Percentiles rank a stretch among this genome's conserved stretches.
These are phyloP conservation scores for Gymnoscopelus braueri DNA, from an alignment of 2,797 vertebrate species.

Conservation along the genomic window DNA sequence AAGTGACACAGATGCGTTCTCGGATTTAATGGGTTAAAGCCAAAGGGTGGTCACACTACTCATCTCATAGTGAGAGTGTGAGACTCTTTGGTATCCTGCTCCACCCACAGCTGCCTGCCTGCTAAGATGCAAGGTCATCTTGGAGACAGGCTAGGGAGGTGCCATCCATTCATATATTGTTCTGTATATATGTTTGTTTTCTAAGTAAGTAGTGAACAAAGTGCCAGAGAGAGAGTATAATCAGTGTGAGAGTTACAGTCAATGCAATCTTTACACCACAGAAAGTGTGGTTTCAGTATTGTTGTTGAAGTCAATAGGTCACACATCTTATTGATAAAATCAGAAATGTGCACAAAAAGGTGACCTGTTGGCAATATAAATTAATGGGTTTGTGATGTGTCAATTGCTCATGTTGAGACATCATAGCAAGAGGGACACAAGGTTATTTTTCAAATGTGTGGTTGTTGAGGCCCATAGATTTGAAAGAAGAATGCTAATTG, in stretches of 20 bases:
- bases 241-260: background rate
- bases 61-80: slow-evolving; percentile 59
- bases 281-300: slow-evolving; percentile 61
- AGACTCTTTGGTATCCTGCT: slow-evolving; percentile 41
- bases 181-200: slow-evolving; percentile 8
- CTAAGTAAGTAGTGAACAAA: too few relatives aligned
- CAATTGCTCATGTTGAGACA: too few relatives aligned
- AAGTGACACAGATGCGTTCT: too few relatives aligned
- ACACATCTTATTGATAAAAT: slow-evolving; percentile 47
- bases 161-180: slow-evolving; percentile 23
- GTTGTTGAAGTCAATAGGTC: slow-evolving; percentile 18
- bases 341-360: too few relatives aligned
- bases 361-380: too few relatives aligned
- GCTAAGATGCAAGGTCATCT: slow-evolving; percentile 22
- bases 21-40: too few relatives aligned
- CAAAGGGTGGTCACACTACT: slow-evolving; percentile 1
- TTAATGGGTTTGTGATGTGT: too few relatives aligned
- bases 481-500: too few relatives aligned
- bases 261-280: slow-evolving; percentile 13
- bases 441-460: too few relatives aligned
- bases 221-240: too few relatives aligned
- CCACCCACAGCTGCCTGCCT: slow-evolving; percentile 41
- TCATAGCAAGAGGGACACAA: too few relatives aligned
- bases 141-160: slow-evolving; percentile 15
- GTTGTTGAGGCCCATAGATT: too few relatives aligned